Conservation (phyloP, 1,140 invertebrate species). For the Nautilus pompilius region DNA sequence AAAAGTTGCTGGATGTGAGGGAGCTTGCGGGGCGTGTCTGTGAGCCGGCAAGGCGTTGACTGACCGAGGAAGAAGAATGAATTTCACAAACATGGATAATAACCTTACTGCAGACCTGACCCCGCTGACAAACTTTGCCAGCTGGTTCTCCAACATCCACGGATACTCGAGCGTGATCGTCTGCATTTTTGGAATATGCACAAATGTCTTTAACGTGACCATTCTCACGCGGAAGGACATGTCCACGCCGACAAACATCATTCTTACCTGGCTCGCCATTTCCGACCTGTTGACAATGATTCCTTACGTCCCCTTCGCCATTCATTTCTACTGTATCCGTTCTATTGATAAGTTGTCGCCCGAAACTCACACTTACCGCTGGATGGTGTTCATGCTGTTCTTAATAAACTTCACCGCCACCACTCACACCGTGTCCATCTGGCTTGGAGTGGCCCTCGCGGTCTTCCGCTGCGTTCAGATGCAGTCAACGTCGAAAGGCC, state of each 20-base stretch:
- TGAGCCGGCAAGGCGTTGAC: too few relatives aligned
- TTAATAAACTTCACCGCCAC: conserved; percentile 69
- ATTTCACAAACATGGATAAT: too few relatives aligned
- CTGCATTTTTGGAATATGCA: conserved; percentile 81
- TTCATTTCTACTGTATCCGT: conserved; percentile 59
- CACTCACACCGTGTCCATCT: conserved; percentile 88
- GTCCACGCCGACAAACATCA: conserved; percentile 78
- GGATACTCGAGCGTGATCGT: conserved; percentile 71
- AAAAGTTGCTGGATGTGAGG: too few relatives aligned
- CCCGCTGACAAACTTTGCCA: conserved; percentile 29
- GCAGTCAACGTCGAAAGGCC: conserved; percentile 63
- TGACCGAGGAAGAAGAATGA: too few relatives aligned
- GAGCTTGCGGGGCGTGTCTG: too few relatives aligned
- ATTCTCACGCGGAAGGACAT: conserved; percentile 83
- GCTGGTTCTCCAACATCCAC: conserved; percentile 60
- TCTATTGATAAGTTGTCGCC: conserved; percentile 9
- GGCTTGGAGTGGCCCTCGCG: conserved; percentile 84
- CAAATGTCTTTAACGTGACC: conserved; percentile 86
- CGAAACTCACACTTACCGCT: conserved; percentile 23
- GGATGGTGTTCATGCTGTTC: conserved; percentile 46
- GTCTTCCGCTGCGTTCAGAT: conserved; percentile 90
- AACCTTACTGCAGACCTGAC: too few relatives aligned
- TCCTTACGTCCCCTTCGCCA: conserved; percentile 79
- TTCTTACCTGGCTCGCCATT: conserved; percentile 78
- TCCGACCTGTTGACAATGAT: conserved; percentile 84